phyloP scores from a whole-genome alignment of 30 jellyfish, hydroid and myxozoan species.

The Aurelia aurita region DNA sequence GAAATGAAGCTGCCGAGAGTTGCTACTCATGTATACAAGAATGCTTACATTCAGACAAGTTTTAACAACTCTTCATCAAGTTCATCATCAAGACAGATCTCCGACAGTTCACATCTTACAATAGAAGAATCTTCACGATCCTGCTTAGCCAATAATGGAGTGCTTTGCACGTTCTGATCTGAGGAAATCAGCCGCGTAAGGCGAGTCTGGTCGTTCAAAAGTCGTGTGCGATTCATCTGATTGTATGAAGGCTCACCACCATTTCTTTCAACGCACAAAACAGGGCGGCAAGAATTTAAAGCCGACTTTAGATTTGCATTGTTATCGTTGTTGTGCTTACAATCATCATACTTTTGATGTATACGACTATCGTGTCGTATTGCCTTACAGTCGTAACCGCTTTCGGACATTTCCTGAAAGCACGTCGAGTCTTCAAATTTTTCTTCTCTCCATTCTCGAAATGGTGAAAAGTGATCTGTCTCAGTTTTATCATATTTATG shows the following conservation, averaged over 20 bases:
- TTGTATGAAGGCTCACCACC: no score
- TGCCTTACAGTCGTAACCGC: neutral
- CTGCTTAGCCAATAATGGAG: neutral
- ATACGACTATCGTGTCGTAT: neutral
- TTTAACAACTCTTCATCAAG: slow-evolving; percentile 42
- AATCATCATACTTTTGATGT: neutral
- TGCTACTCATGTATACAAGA: neutral
- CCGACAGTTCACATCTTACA: slow-evolving; percentile 44
- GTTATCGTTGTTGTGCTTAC: neutral
- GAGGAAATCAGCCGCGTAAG: no score
- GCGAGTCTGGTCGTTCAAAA: no score
- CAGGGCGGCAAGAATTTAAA: no score
- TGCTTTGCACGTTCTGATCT: neutral
- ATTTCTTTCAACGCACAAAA: no score
- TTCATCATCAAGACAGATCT: slow-evolving; percentile 24
- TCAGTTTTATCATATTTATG: no score
- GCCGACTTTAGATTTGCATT: no score
- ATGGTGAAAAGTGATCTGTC: neutral
- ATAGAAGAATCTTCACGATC: slow-evolving; percentile 3
- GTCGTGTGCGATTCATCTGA: no score
- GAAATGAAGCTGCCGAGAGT: neutral
- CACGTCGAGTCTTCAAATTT: neutral
- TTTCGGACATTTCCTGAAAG: neutral
- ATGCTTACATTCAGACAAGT: neutral
- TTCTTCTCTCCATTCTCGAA: slow-evolving; percentile 6